Evolutionary conservation across 2,888 invertebrate genomes (phyloP).

Genomic region (Troides helena): DNA sequence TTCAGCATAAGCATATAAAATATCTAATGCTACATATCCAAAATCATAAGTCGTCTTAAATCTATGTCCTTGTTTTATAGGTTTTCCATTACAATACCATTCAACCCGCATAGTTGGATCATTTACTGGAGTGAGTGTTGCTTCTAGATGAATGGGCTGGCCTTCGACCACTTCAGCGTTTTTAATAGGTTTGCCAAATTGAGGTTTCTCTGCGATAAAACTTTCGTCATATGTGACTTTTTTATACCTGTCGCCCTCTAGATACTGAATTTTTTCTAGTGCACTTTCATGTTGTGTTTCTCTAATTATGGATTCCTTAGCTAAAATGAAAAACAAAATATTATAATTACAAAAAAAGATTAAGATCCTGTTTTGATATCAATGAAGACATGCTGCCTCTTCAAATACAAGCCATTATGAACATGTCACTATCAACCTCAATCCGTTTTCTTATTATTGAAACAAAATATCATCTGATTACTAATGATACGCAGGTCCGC

Average conservation of each 20-base stretch:
- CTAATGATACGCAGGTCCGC: no score
- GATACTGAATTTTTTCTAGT: slow-evolving; percentile 92
- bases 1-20: slow-evolving; percentile 97
- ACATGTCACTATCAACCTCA: no score
- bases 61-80: slow-evolving; percentile 95
- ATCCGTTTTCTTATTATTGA: no score
- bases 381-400: background rate
- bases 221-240: slow-evolving; percentile 86
- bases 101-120: slow-evolving; percentile 99
- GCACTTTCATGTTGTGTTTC: slow-evolving; percentile 97
- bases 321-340: slow-evolving; percentile 62
- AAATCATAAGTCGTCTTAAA: slow-evolving; percentile 98
- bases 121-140: slow-evolving; percentile 96
- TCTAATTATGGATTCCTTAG: slow-evolving; percentile 90
- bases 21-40: slow-evolving; percentile 97
- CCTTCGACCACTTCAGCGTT: slow-evolving; percentile 93
- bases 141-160: slow-evolving; percentile 93
- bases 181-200: slow-evolving; percentile 93
- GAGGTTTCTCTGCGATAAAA: slow-evolving; percentile 90
- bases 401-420: no score
- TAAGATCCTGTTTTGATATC: no score
- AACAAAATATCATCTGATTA: no score
- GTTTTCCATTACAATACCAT: slow-evolving; percentile 98
- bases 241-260: slow-evolving; percentile 91
- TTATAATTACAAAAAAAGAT: background rate